Evolutionary conservation across 2,888 invertebrate genomes (phyloP).

Genomic region (Aethes cnicana): DNA sequence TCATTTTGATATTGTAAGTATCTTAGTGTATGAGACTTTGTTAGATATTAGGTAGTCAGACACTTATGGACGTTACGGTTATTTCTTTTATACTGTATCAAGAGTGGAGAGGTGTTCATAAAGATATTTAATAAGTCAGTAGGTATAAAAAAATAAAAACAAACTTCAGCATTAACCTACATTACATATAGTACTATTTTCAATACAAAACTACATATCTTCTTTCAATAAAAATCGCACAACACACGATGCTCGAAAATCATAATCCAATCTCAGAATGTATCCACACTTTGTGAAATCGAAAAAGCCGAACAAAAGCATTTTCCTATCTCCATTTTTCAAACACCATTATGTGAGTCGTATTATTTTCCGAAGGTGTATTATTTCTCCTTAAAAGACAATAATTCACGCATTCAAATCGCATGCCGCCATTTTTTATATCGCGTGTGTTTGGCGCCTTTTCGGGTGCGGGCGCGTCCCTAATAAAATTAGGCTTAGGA

Average conservation of each 20-base stretch:
- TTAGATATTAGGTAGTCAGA: too few relatives aligned
- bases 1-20: too few relatives aligned
- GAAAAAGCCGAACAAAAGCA: slow-evolving; percentile 35
- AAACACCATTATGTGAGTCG: slow-evolving; percentile 54
- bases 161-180: too few relatives aligned
- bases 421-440: slow-evolving; percentile 80
- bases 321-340: slow-evolving; percentile 54
- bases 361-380: slow-evolving; percentile 72
- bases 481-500: slow-evolving; percentile 79
- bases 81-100: too few relatives aligned
- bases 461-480: slow-evolving; percentile 79
- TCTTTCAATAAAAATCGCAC: too few relatives aligned
- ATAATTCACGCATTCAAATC: slow-evolving; percentile 82
- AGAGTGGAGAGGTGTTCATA: too few relatives aligned
- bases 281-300: slow-evolving; percentile 28
- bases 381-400: slow-evolving; percentile 77
- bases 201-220: too few relatives aligned
- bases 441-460: slow-evolving; percentile 83
- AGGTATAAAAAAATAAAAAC: too few relatives aligned
- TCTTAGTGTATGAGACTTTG: too few relatives aligned
- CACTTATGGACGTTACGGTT: too few relatives aligned
- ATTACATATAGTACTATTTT: too few relatives aligned
- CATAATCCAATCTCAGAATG: slow-evolving; percentile 12
- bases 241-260: not conserved
- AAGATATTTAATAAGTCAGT: too few relatives aligned